Percentiles rank a stretch among this genome's conserved stretches.
Conservation (phyloP, 2,888 invertebrate species). For the Troilus luridus region DNA sequence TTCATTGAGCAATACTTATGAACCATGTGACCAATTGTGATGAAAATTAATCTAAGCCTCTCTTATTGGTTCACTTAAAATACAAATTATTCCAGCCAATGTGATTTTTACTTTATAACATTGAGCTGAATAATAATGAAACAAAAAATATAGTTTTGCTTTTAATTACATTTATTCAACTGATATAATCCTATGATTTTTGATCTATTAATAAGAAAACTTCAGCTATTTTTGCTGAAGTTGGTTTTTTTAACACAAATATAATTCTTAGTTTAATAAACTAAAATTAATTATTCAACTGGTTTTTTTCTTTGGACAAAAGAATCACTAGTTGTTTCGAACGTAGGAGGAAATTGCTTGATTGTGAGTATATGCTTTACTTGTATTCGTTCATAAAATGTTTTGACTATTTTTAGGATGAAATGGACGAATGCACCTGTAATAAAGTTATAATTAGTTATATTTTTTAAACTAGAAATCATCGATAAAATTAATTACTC, state of each 20-base stretch:
- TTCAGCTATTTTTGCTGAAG: too few relatives aligned
- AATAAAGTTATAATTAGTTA: background rate
- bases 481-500: background rate
- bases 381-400: background rate
- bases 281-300: background rate
- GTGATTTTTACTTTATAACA: too few relatives aligned
- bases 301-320: background rate
- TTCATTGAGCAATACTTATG: too few relatives aligned
- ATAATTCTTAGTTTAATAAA: background rate
- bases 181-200: too few relatives aligned
- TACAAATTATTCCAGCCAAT: too few relatives aligned
- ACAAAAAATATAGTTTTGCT: too few relatives aligned
- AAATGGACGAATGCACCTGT: background rate
- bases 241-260: background rate
- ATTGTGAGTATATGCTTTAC: slow-evolving; percentile 5
- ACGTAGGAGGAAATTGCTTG: slow-evolving; percentile 18
- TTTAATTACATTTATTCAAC: too few relatives aligned
- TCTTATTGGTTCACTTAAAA: too few relatives aligned
- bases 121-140: too few relatives aligned
- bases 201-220: too few relatives aligned
- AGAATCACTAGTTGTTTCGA: background rate
- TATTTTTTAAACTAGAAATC: background rate
- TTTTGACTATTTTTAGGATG: background rate
- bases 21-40: too few relatives aligned
- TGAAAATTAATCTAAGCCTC: too few relatives aligned